A percentile compares a stretch with the other conserved stretches of the same genome.
Evolutionary conservation across 2,888 invertebrate genomes (phyloP).

Genomic region (Alloplasta piceator): DNA sequence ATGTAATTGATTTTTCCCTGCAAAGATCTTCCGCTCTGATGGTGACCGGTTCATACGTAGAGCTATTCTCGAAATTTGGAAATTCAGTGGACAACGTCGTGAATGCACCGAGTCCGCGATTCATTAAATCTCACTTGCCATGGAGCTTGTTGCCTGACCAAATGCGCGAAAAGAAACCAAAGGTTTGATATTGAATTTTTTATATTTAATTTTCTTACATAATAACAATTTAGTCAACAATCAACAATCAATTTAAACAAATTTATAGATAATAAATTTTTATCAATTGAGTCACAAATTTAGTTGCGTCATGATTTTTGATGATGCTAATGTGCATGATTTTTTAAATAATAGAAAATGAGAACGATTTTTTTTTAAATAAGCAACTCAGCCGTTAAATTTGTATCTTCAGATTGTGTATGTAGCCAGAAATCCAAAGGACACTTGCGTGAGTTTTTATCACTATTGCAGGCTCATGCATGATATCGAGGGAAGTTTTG

Average conservation of each 20-base stretch:
- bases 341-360: too few relatives aligned
- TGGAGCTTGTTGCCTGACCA: constrained; percentile 88
- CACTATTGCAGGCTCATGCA: constrained; percentile 92
- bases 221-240: too few relatives aligned
- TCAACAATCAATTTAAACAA: too few relatives aligned
- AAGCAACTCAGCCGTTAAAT: too few relatives aligned
- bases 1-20: constrained; percentile 13
- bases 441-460: constrained; percentile 94
- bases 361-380: too few relatives aligned
- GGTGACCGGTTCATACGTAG: constrained; percentile 76
- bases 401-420: constrained; percentile 89
- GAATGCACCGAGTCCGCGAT: constrained; percentile 88
- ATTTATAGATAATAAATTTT: too few relatives aligned
- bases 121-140: constrained; percentile 90
- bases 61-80: constrained; percentile 84
- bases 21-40: constrained; percentile 78
- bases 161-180: constrained; percentile 86
- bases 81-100: constrained; percentile 90
- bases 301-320: neutral
- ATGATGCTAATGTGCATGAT: neutral
- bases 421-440: constrained; percentile 95
- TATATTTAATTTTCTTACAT: too few relatives aligned
- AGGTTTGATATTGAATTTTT: constrained; percentile 84
- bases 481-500: constrained; percentile 86
- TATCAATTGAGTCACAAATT: constrained; percentile 4